Base-by-base conservation (phyloP, 2,888 invertebrate genomes). In the Agrochola lota region DNA sequence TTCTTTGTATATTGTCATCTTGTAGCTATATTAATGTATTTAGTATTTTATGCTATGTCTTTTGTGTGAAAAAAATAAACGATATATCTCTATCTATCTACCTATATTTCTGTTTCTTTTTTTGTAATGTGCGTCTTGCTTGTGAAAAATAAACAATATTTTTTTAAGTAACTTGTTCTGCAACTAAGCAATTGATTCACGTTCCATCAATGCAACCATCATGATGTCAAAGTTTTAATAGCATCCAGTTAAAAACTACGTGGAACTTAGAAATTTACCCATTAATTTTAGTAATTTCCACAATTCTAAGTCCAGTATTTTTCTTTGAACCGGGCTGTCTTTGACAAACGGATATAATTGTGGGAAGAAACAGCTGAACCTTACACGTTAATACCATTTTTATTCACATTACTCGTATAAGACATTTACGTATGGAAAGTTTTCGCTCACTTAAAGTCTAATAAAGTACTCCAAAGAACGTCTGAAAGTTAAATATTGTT, bases 201-300 rank as follows among this genome's bases (percentile, higher is more conserved):
- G 3, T 59, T 20, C 12, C 23, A 69, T 59, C 57, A 17, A 59
- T 57, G 60, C 46, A 49, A 62, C 35, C 4, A 17, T 55, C 23
- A 30, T 46, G 15, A 60, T 43, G 12, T 43, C 66, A 69, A 78
- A 72, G 85, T 70, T 72, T 55, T 74, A 66, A 60, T 59, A 1
- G 15, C 59, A 26, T n/a, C 68, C 77, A 74, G 26, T 40, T 67
- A 69, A 77, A 74, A 80, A 74, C 63, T 74, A 74, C 79, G 71
- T 55, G 68, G 66, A 87, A 84, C 71, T 81, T 60, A 52, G 68
- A 71, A 40, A 69, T 75, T 74, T 12, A 74, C 62, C 79, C 68
- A 80, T 83, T 89, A 69, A 87, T 87, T 87, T 84, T 35, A 78
- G 73, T 82, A 79, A 87, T 87, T 88, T 77, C 75, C 69, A 64